phyloP scores from a whole-genome alignment of 64 coral and sea anemone genomes.

The Montipora capricornis region DNA sequence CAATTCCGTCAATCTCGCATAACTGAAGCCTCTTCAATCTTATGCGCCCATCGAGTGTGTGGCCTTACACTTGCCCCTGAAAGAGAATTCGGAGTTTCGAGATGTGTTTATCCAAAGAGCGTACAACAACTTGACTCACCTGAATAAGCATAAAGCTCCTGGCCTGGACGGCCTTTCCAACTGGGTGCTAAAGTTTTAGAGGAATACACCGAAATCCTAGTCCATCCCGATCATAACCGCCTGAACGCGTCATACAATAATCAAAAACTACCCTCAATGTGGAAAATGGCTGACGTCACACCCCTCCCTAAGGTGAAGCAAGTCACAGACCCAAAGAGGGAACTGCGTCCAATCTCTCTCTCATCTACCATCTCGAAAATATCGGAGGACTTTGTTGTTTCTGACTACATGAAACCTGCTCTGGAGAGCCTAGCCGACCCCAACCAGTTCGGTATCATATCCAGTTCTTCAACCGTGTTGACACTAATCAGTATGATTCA shows the following conservation, averaged over 20 bases:
- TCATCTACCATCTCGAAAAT: no score
- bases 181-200: not conserved
- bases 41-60: no score
- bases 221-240: conserved; percentile 25
- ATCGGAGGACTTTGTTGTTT: conserved; percentile 16
- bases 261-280: no score
- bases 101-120: not conserved
- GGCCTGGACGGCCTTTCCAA: conserved; percentile 14
- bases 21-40: no score
- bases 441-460: conserved; percentile 41
- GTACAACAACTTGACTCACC: conserved; percentile 38
- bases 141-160: conserved; percentile 51
- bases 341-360: no score
- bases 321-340: no score
- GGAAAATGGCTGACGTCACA: no score
- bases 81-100: no score
- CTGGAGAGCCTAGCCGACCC: conserved; percentile 17
- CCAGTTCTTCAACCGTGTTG: no score
- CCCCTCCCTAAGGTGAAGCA: no score
- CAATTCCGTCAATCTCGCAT: no score
- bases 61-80: no score
- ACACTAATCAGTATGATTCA: not conserved
- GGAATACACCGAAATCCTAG: conserved; percentile 40
- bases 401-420: conserved; percentile 57
- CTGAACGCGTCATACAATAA: conserved; percentile 36